Percentiles rank a stretch among this genome's conserved stretches.
Evolutionary conservation across 2,797 vertebrate species (phyloP).

Genomic region (Falco columbarius): DNA sequence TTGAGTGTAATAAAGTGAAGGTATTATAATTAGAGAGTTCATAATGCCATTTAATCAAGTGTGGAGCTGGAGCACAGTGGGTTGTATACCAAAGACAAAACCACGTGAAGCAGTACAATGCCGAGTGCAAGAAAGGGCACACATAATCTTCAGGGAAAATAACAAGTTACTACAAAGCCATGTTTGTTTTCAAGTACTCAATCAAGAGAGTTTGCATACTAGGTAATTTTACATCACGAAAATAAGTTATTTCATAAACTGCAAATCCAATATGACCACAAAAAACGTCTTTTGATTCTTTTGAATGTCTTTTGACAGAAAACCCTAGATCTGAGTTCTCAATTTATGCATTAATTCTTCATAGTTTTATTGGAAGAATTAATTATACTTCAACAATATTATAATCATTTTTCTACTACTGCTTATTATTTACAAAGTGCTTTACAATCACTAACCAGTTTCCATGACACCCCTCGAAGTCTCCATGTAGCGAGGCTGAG

Average conservation of each 20-base stretch:
- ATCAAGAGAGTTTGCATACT: not conserved
- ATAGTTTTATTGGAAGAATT: not conserved
- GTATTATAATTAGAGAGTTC: constrained; percentile 47
- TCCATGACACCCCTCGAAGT: not conserved
- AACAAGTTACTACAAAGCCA: constrained; percentile 40
- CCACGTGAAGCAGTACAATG: constrained; percentile 27
- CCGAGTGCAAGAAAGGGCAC: not conserved
- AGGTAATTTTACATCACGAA: not conserved
- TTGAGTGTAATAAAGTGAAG: not conserved
- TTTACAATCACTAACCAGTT: not conserved
- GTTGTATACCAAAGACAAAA: constrained; percentile 45
- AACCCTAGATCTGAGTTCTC: not conserved
- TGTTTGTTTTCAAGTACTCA: constrained; percentile 40
- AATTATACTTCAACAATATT: not conserved
- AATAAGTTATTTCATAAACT: constrained; percentile 9
- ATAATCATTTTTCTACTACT: not conserved
- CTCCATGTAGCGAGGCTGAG: not conserved
- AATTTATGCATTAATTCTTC: not conserved
- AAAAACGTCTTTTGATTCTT: not conserved
- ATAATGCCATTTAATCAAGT: constrained; percentile 48
- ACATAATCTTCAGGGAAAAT: constrained; percentile 27
- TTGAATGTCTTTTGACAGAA: not conserved
- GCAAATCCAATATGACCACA: constrained; percentile 23
- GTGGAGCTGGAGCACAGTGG: constrained; percentile 17
- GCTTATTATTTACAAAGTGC: not conserved